Evolutionary conservation across 1,140 invertebrate genomes (phyloP), one percentile per base, ranked within the genome.

Genomic region (Zaprionus vittiger): DNA sequence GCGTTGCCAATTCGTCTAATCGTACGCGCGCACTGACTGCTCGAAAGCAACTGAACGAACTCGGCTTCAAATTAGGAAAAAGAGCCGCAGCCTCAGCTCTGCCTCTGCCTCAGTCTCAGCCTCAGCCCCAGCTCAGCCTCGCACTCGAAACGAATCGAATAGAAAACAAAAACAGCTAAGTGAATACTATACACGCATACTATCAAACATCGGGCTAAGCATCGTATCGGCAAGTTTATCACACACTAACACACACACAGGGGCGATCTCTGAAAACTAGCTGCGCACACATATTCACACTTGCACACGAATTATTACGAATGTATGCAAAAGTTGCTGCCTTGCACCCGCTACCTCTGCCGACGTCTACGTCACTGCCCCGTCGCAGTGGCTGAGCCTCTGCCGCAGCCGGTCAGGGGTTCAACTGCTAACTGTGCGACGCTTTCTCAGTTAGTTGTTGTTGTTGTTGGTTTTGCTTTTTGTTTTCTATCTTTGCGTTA

Each of bases 31-130:
- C 84, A 55, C 60, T 78, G 82, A 91, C 84, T 86, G 89, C 90
- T 79, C 89, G 85, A 91, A 75, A 86, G 75, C 79, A 90, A 91
- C 89, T 91, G 89, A 90, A 80, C 81, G 66, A 77, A 86, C 77
- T 71, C 70, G 47, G 73, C 80, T 82, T 73, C 64, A 66, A 77
- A 83, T 85, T 82, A 68, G 83, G 79, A 73, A 85, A 89, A 77
- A 85, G 86, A 82, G 85, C 63, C 79, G 3, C 47, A 52, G 20
- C 47, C 47, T 52, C 47, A 52, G 47, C 47, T 9, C 41, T 17
- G n/a, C 15, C 15, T 37, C 38, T 15, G 14, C 6, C 15, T 41
- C 37, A 38, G 15, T 15, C n/a, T n/a, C 41, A n/a, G n/a, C 6
- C 41, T 11, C 41, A 44, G 41, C 2, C 41, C 6, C n/a, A n/a